These are phyloP conservation scores for Drosophila sordidapex DNA, from an alignment of 2,888 invertebrate species.

Conservation along the genomic window DNA sequence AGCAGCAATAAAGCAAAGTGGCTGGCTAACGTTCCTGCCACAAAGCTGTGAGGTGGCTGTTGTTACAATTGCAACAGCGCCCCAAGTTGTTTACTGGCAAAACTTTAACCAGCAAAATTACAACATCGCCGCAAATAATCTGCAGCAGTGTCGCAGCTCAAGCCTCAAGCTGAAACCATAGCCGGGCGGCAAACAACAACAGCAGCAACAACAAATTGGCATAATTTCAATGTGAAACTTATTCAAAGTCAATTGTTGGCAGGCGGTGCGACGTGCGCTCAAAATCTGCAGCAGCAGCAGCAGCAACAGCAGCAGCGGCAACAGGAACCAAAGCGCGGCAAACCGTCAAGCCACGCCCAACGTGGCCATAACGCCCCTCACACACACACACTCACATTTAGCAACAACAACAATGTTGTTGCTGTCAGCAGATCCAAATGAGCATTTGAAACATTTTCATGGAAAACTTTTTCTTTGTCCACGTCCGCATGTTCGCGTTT, in stretches of 20 bases:
- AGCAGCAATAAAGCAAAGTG: slow-evolving; percentile 64
- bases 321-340: slow-evolving; percentile 32
- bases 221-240: slow-evolving; percentile 76
- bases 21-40: slow-evolving; percentile 46
- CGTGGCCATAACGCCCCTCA: slow-evolving; percentile 17
- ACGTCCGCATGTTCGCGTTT: slow-evolving; percentile 47
- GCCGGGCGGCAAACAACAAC: slow-evolving; percentile 35
- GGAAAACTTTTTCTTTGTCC: slow-evolving; percentile 67
- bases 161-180: slow-evolving; percentile 40
- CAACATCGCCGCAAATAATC: slow-evolving; percentile 66
- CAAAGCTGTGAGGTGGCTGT: slow-evolving; percentile 18
- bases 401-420: slow-evolving; percentile 17
- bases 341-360: slow-evolving; percentile 51
- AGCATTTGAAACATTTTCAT: slow-evolving; percentile 77
- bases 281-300: slow-evolving; percentile 29
- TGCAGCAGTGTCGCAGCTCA: slow-evolving; percentile 63
- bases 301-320: background rate
- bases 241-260: slow-evolving; percentile 74
- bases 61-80: slow-evolving; percentile 44
- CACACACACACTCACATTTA: slow-evolving; percentile 17
- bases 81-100: slow-evolving; percentile 58
- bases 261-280: slow-evolving; percentile 51
- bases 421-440: slow-evolving; percentile 57
- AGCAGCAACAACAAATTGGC: slow-evolving; percentile 64
- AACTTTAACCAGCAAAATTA: slow-evolving; percentile 63